Base-by-base conservation (phyloP, 2,888 invertebrate species). In the Dendrolimus houi region DNA sequence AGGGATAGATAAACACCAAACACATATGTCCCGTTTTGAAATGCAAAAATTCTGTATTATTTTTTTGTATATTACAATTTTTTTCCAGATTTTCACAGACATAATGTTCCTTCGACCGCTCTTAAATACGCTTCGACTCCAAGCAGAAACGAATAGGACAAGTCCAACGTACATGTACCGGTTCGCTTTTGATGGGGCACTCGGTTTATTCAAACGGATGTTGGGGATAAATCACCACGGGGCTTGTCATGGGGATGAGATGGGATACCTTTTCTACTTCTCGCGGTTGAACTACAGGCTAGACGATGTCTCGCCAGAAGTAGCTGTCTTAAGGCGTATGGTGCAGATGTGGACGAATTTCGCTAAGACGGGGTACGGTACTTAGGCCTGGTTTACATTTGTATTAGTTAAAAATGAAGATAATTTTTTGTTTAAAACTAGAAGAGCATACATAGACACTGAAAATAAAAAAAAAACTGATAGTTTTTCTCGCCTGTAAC, bases 341-440 rank as follows among this genome's bases (percentile, higher is more conserved):
- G 89, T 93, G 1, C 92, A 92, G 67, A 85, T 93, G 91, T 93
- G 93, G 93, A 92, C 93, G 41, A 92, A 93, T 74, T 93, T 93
- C 63, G 93, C 93, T 47, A 93, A 93, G 79, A 92, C 91, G 62
- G 93, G 93, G 93, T 93, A 71, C 83, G 80, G 71, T 12, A 52
- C 2, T 29, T 29, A 29, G 29, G 29, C 29, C 29, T 29, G 29
- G 0, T 17, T 17, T 17, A 17, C 17, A 17, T 17, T 17, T 17
- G 29, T 29, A 29, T 3, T 29, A 29, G 29, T 29, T 17, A 29
- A 29, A 29, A 6, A 29, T 0, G 0, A 29, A 29, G 3, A 6
- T 29, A 2, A 6, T 29, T 29, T 29, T 29, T 29, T 29, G 29
- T 29, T 29, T 29, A 29, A 29, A 29, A 29, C 29, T 29, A 6